Conservation (phyloP, 2,888 invertebrate species). For the Sepiola atlantica region DNA sequence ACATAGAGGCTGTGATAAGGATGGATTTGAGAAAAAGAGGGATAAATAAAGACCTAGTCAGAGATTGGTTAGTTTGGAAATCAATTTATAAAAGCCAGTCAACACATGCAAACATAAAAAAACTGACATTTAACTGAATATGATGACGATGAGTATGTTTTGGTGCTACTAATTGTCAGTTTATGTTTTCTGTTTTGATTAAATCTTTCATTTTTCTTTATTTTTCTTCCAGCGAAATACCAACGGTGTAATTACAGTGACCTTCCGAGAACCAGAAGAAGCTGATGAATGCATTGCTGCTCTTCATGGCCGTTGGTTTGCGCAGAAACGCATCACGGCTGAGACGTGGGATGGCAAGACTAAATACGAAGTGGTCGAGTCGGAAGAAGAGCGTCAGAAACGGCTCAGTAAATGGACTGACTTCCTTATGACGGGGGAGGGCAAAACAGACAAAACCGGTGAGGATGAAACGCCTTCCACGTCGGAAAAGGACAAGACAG, state of each 20-base stretch:
- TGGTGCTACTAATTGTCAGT: not conserved
- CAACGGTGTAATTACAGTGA: conserved; percentile 94
- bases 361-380: conserved; percentile 92
- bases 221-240: conserved; percentile 83
- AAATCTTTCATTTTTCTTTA: not conserved
- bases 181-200: not conserved
- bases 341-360: conserved; percentile 96
- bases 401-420: conserved; percentile 89
- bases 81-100: too few species aligned
- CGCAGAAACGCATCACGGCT: conserved; percentile 87
- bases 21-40: too few species aligned
- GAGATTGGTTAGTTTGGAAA: too few species aligned
- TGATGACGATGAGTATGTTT: conserved; percentile 72
- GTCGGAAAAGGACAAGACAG: not conserved
- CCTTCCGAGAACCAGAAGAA: conserved; percentile 90
- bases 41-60: too few species aligned
- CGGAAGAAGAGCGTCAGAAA: conserved; percentile 87
- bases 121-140: too few species aligned
- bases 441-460: not conserved
- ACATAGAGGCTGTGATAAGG: too few species aligned
- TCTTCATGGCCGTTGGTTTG: conserved; percentile 92
- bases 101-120: too few species aligned
- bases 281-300: conserved; percentile 92
- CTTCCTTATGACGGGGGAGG: conserved; percentile 63
- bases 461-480: not conserved